Evolutionary conservation across 2,113 vertebrate genomes (phyloP).

Genomic region (Catharus fuscescens): DNA sequence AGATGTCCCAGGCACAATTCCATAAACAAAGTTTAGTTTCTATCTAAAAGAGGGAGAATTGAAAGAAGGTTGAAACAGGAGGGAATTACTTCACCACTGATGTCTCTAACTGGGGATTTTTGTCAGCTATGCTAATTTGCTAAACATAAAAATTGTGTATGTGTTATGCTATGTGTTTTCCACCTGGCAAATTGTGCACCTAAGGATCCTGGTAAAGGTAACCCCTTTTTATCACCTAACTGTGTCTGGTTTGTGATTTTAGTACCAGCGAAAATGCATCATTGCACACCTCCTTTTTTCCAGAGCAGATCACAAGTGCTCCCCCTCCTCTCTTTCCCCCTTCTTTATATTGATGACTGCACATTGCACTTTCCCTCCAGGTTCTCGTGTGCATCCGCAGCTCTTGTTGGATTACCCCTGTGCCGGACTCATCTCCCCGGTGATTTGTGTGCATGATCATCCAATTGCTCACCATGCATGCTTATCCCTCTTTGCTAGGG

Average conservation of each 20-base stretch:
- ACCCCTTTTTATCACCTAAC: not conserved
- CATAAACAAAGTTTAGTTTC: not conserved
- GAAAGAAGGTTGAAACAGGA: not conserved
- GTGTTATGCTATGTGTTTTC: rapidly evolving
- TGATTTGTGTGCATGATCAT: not conserved
- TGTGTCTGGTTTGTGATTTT: not conserved
- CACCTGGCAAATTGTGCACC: rapidly evolving
- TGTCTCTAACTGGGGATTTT: not conserved
- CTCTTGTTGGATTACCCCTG: not conserved
- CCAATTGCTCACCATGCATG: not conserved
- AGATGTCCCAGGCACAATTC: not conserved
- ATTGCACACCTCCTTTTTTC: not conserved
- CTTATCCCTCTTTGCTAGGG: not conserved
- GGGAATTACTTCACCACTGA: not conserved
- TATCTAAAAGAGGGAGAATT: not conserved
- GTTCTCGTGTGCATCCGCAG: not conserved
- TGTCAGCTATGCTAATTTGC: not conserved
- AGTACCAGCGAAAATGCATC: not conserved
- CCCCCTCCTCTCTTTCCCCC: not conserved
- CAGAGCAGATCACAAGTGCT: not conserved
- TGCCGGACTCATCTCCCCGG: rapidly evolving
- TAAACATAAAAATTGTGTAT: not conserved
- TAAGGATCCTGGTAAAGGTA: not conserved
- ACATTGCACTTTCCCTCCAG: not conserved
- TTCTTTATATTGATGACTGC: not conserved